Base-by-base conservation (phyloP, 2,888 invertebrate species). In the Drosophila neonasuta region DNA sequence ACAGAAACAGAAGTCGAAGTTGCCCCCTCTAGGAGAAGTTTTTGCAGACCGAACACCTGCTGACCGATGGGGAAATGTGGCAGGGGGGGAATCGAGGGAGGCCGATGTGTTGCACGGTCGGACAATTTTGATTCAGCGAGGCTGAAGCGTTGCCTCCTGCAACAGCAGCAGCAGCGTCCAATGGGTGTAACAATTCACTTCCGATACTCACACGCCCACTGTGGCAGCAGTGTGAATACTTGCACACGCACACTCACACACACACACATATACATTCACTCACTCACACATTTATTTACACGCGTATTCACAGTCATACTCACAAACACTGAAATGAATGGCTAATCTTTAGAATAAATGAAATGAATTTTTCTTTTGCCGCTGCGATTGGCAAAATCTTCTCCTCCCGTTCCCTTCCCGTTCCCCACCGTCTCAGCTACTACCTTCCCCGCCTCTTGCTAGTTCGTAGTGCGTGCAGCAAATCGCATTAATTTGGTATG, bases 401-500 rank as follows among this genome's bases (percentile, higher is more conserved):
- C 6, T 44, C 49, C 57, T 51, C 42, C n/a, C 29, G 20, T 6
- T 24, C 24, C 24, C 6, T 24, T 24, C 24, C 0, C 5, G 4
- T 5, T 24, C 34, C 34, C 20, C n/a, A 30, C 1, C 39, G 4
- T n/a, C 13, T 42, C 39, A 1, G 2, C 10, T 11, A 4, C 7
- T 34, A 10, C 9, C 44, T n/a, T 20, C 1, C 52, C 15, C 7
- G 7, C 36, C 15, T 3, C 17, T 17, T 20, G 8, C 17, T n/a
- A 32, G 11, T 3, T 17, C 36, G 17, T 10, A 55, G 68, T 61
- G 67, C 57, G 68, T 67, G 58, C 56, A 77, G 78, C 78, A 86
- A 87, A 85, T 78, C 83, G 86, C 75, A 82, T 86, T 87, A 84
- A 87, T 87, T 86, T 87, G 68, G 87, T 88, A 88, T 88, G 88